Conservation (phyloP, 2,888 invertebrate genomes). For the Andrena hattorfiana region DNA sequence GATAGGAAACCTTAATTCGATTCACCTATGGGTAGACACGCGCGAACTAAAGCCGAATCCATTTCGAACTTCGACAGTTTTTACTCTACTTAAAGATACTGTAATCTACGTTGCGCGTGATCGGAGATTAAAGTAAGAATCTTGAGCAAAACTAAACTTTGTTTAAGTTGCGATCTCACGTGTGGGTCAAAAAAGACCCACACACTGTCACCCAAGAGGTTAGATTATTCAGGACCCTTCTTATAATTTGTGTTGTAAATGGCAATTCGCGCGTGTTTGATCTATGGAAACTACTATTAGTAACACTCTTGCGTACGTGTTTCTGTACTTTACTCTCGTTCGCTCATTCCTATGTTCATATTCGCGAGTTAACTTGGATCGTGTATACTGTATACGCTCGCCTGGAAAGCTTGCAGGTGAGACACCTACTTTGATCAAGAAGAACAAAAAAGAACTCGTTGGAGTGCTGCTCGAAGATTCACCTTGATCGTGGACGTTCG, state of each 20-base stretch:
- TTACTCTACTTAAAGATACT: not conserved
- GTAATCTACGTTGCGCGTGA: not conserved
- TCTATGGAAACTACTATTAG: constrained; percentile 22
- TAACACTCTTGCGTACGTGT: not conserved
- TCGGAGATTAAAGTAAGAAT: not conserved
- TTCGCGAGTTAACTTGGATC: not conserved
- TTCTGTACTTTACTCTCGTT: not conserved
- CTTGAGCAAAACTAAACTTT: constrained; percentile 28
- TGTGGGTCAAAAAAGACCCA: no score
- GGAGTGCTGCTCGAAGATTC: constrained; percentile 29
- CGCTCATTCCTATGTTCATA: not conserved
- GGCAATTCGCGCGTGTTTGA: constrained; percentile 27
- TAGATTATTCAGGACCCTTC: no score
- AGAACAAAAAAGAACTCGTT: constrained; percentile 38
- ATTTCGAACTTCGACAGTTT: no score
- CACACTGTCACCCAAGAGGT: no score
- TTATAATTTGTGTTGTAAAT: not conserved
- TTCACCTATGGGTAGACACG: constrained; percentile 36
- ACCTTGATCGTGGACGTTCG: constrained; percentile 29
- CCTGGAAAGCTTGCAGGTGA: not conserved
- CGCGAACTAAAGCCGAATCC: constrained; percentile 6
- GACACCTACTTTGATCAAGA: constrained; percentile 7
- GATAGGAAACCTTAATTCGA: constrained; percentile 28
- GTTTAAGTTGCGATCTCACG: not conserved
- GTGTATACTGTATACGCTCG: not conserved